Evolutionary conservation across 2,888 invertebrate species (phyloP), one percentile per base, ranked within the genome.

Genomic region (Cheilosia impressa): DNA sequence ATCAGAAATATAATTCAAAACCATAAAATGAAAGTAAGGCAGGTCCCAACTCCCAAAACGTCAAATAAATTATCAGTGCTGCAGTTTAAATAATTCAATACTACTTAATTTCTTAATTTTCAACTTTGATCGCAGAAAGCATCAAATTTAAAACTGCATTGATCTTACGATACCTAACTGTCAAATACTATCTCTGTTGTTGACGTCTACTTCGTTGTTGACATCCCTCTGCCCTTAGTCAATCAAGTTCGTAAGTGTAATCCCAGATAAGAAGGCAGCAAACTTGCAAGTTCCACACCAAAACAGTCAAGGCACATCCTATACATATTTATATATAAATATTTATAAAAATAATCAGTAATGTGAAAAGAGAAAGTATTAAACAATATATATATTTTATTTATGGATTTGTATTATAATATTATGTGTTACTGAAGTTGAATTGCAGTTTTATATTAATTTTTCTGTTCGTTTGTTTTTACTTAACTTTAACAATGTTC

Each of bases 381-480:
- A 85, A 27, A 85, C 38, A 68, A 80, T 15, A 65, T 34, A 78
- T 57, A 81, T 79, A 73, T 78, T 71, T 69, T 76, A 76, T 85
- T 85, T 81, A 85, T 85, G 81, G 72, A 77, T 81, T 85, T 85
- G 85, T 85, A 81, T 85, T 85, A 85, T 85, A 80, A 52, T 47
- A 17, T 66, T 62, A 62, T 68, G 47, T 85, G 76, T 81, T 85
- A 60, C 57, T 57, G 38, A 66, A 71, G 62, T 76, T 68, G 27
- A 72, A 76, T 77, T 52, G 15, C 66, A 60, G 60, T 73, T 80
- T 76, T 69, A 55, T 73, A 69, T 68, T 73, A 41, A 58, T 58
- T 50, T 34, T 34, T 43, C 15, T 79, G 41, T 79, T 52, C 73
- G 63, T 83, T 65, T 77, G 62, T 78, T 78, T 78, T 78, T 52